phyloP scores from a whole-genome alignment of 2,113 vertebrate genomes.

The Siniperca knerii region DNA sequence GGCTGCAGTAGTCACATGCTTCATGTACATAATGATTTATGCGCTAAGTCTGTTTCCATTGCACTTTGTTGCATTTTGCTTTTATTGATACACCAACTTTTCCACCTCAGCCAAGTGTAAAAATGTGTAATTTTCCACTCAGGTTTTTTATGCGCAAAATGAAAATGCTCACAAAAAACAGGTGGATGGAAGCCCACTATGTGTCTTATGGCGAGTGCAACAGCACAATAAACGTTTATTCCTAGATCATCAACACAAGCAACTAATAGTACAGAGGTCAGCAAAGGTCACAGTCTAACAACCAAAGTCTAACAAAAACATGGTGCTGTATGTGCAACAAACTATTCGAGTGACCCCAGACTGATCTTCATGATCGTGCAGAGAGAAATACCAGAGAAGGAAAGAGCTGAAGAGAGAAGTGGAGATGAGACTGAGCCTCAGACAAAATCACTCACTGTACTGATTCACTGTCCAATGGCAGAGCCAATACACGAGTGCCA shows the following conservation, averaged over 20 bases:
- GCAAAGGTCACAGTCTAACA: background rate
- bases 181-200: no score
- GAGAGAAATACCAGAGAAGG: background rate
- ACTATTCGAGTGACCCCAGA: background rate
- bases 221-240: background rate
- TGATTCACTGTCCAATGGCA: conserved; percentile 36
- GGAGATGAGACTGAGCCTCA: background rate
- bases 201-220: background rate
- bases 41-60: no score
- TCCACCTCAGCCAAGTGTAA: no score
- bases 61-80: no score
- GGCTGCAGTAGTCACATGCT: no score
- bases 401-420: background rate
- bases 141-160: no score
- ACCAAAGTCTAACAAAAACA: background rate
- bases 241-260: background rate
- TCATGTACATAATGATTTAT: no score
- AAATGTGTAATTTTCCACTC: no score
- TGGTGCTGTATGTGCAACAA: background rate
- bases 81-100: no score
- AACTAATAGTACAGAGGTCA: background rate
- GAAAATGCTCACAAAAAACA: no score
- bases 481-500: conserved; percentile 9
- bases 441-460: conserved; percentile 27
- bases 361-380: background rate